Base-by-base conservation (phyloP, 1,140 invertebrate species). In the Ceratina japonica region DNA sequence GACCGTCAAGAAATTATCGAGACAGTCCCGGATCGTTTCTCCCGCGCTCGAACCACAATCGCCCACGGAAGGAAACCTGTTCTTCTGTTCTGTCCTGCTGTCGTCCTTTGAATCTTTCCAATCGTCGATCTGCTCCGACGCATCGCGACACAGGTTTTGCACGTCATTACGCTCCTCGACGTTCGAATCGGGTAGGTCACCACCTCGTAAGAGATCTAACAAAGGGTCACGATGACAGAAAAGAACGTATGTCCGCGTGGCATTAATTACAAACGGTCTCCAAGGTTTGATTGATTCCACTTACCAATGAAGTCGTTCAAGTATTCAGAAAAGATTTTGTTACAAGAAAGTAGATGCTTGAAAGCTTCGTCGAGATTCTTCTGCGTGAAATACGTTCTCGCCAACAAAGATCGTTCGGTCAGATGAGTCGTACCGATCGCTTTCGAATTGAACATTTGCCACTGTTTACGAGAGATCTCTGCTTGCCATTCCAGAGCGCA, bases 401-500 rank as follows among this genome's bases (percentile, higher is more conserved):
- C 78, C 8, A 92, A 80, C 37, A 91, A 65, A 0, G 87, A 88
- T n/a, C 86, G 72, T 59, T 87, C 86, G 87, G 86, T 87, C 12
- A 87, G 69, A 56, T 84, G 37, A 44, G 10, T 72, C 10, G 80
- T 8, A 16, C 54, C n/a, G 13, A 27, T 70, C 7, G 68, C 24
- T 54, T 88, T 85, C 16, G 68, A 81, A 66, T 88, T 87, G 31
- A 90, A 61, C 24, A 87, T 80, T 75, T 83, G 81, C 90, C 90
- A 91, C 56, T 91, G 91, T 63, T 87, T 80, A 31, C 81, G 82
- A 2, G 90, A 91, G 51, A 91, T 63, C 20, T 74, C 73, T 0
- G 88, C 83, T 70, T 90, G 86, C 81, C 86, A 89, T 58, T 91
- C 87, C 16, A 90, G 86, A 8, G 89, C 85, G 44, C 88, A 89